Evolutionary conservation across 2,113 vertebrate genomes (phyloP).

Genomic region (Hoplias malabaricus): DNA sequence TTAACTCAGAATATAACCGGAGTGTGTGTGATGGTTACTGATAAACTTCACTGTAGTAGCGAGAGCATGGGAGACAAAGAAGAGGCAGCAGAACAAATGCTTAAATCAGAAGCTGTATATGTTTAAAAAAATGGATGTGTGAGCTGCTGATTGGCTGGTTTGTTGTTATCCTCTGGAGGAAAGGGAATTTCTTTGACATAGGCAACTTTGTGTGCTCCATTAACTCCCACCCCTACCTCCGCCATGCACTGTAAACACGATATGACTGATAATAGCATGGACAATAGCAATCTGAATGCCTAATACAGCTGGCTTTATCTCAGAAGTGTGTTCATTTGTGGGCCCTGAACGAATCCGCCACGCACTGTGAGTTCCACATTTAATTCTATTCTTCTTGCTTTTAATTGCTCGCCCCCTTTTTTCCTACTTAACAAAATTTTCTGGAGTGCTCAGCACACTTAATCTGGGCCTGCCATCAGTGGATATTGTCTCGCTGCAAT

Average conservation of each 20-base stretch:
- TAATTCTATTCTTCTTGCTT: constrained; percentile 50
- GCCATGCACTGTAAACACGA: not conserved
- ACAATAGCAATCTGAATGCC: constrained; percentile 22
- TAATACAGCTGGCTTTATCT: constrained; percentile 43
- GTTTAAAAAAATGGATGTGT: not conserved
- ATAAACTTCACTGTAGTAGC: constrained; percentile 29
- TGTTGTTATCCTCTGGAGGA: not conserved
- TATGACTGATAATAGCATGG: constrained; percentile 19
- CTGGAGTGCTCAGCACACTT: constrained; percentile 37
- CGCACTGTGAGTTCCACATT: constrained; percentile 45
- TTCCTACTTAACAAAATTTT: constrained; percentile 35
- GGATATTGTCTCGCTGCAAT: constrained; percentile 51
- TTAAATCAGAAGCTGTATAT: not conserved
- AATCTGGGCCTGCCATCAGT: constrained; percentile 55
- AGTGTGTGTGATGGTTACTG: constrained; percentile 29
- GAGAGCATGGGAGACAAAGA: not conserved
- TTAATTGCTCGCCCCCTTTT: constrained; percentile 49
- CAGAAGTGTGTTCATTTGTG: constrained; percentile 34
- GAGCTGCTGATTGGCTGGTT: constrained; percentile 17
- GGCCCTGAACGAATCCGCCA: constrained; percentile 34
- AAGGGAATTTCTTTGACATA: constrained; percentile 9
- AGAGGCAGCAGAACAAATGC: not conserved
- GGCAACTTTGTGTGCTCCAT: not conserved
- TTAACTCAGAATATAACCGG: constrained; percentile 19
- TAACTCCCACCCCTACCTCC: not conserved